Conservation (phyloP, 2,797 vertebrate genomes). For the Gambelia wislizenii region DNA sequence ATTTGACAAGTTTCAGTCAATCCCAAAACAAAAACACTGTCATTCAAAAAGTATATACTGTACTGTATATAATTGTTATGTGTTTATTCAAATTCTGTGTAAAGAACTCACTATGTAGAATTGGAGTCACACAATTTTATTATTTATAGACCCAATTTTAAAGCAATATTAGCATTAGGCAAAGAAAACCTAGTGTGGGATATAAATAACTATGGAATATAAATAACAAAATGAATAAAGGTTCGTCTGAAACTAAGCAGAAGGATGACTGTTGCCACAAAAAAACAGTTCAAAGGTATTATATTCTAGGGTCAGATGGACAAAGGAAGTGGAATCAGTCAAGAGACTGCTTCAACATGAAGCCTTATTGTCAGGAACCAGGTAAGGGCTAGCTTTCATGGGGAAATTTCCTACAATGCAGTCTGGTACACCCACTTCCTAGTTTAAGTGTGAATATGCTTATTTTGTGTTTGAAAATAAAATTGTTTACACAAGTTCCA, state of each 20-base stretch:
- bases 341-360: neutral
- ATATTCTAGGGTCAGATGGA: slow-evolving; percentile 15
- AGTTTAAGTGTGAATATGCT: neutral
- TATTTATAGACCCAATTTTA: slow-evolving; percentile 14
- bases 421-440: too few relatives aligned
- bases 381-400: neutral
- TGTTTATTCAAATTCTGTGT: neutral
- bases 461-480: neutral
- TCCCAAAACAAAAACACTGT: neutral
- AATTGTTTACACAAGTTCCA: neutral
- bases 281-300: slow-evolving; percentile 26
- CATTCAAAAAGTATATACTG: fast-evolving
- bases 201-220: slow-evolving; percentile 14
- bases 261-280: slow-evolving; percentile 40
- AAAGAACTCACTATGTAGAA: neutral
- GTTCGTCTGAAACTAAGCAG: slow-evolving; percentile 23
- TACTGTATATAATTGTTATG: neutral
- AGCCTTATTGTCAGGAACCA: neutral
- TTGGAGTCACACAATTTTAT: slow-evolving; percentile 7
- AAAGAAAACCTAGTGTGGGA: slow-evolving; percentile 16
- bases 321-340: neutral
- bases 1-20: neutral
- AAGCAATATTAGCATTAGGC: neutral
- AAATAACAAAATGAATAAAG: slow-evolving; percentile 42
- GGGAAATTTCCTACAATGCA: neutral